Percentiles rank a stretch among this genome's conserved stretches.
phyloP scores from a whole-genome alignment of 2,113 vertebrate species.

The Leuciscus idus region DNA sequence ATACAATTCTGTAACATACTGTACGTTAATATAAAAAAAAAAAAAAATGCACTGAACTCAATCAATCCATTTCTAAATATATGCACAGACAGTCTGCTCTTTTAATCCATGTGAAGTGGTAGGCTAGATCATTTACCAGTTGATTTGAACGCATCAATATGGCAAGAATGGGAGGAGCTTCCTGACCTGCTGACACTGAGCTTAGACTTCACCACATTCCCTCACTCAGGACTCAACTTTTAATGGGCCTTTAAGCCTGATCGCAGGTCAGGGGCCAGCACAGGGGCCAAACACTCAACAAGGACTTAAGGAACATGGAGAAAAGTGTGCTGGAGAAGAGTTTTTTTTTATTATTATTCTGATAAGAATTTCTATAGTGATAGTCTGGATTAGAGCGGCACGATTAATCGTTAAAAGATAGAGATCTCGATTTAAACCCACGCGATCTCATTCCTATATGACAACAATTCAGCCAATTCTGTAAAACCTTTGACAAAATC shows the following conservation, averaged over 20 bases:
- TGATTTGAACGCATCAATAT: background rate
- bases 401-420: no score
- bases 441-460: no score
- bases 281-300: constrained; percentile 44
- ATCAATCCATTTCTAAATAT: background rate
- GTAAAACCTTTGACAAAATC: no score
- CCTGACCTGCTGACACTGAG: constrained; percentile 59
- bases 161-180: background rate
- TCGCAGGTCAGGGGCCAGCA: constrained; percentile 56
- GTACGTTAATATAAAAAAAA: background rate
- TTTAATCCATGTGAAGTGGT: background rate
- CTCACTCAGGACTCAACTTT: constrained; percentile 44
- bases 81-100: background rate
- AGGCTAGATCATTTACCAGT: background rate
- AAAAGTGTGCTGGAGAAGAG: background rate
- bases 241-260: constrained; percentile 55
- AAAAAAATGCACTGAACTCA: background rate
- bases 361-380: no score
- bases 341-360: background rate
- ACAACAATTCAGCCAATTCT: no score
- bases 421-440: no score
- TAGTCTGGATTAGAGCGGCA: no score
- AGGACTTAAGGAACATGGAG: background rate
- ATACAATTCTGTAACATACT: background rate
- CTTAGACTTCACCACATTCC: constrained; percentile 59